phyloP scores from a whole-genome alignment of 2,113 vertebrate species.

The Oreochromis aureus region DNA sequence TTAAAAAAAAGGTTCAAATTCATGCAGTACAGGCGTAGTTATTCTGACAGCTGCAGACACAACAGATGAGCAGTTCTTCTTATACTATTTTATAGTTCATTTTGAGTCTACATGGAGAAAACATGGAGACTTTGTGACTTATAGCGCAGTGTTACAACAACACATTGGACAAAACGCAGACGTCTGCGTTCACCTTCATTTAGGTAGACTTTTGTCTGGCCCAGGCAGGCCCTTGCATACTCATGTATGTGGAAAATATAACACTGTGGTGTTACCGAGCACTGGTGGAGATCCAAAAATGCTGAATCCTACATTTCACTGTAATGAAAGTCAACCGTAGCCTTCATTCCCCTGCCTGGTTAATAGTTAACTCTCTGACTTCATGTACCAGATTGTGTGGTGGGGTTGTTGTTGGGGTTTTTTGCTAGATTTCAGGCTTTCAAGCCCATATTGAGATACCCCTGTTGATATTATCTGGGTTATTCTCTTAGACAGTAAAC shows the following conservation, averaged over 20 bases:
- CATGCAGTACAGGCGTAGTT: neutral
- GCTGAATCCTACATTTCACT: neutral
- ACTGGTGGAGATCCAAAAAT: neutral
- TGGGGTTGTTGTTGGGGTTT: fast-evolving
- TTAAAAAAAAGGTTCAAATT: neutral
- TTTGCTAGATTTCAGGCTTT: neutral
- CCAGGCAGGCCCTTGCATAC: fast-evolving
- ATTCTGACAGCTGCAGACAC: neutral
- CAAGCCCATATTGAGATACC: neutral
- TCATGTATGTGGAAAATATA: neutral
- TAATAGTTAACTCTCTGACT: neutral
- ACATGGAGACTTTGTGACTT: neutral
- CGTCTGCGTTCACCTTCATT: neutral
- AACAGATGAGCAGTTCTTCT: neutral
- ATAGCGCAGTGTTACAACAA: neutral
- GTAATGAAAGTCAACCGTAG: fast-evolving
- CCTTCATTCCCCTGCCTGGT: neutral
- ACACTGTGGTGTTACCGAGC: neutral
- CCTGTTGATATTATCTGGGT: neutral
- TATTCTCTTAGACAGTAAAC: neutral
- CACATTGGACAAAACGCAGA: neutral
- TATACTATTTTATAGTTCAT: neutral
- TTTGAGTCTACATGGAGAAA: neutral
- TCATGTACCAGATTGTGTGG: neutral
- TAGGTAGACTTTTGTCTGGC: neutral